Base-by-base conservation (phyloP, 2,113 vertebrate genomes). In the Rhinoderma darwinii region DNA sequence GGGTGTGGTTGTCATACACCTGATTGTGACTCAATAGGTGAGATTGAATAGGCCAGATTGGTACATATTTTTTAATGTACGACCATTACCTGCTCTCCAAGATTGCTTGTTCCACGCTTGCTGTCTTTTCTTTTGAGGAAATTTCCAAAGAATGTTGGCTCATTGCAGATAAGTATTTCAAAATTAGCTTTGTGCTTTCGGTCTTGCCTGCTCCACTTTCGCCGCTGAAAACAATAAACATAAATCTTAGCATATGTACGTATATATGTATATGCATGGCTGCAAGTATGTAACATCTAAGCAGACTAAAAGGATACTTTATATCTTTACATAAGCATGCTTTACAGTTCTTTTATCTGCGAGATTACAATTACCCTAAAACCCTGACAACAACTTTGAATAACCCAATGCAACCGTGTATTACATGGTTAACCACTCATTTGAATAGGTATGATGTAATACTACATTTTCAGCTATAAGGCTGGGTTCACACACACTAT, bases 141-240 rank as follows among this genome's bases (percentile, higher is more conserved):
- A 92, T 68, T 63, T 98, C 97, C 91, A 96, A 90, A 0, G 96
- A 97, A 90, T 96, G 95, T 72, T 98, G 97, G 89, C 98, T 99
- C 96, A 98, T 96, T 83, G 94, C 95, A 0, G 98, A 99, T 88
- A 99, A 92, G 89, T 98, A 99, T 91, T 95, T 96, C 89, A 99
- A 94, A 89, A 99, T 99, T 88, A 99, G 89, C 75, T 99, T 99
- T 10, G 98, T 99, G 94, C 98, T 99, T 89, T 99, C 98, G 0
- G 98, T 99, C 90, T 99, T 99, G 1, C 98, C 98, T 0, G 98
- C 97, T 41, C 98, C 98, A 25, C 97, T 99, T 89, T 99, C 98
- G 0, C 98, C 98, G n/a, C 98, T 99, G 93, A 10, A 50, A 59
- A 35, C 68, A 18, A 59, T 5, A 74, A 59, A 72, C 10, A 51